Conservation (phyloP, 2,888 invertebrate genomes). For the Lordiphosa fenestrarum region DNA sequence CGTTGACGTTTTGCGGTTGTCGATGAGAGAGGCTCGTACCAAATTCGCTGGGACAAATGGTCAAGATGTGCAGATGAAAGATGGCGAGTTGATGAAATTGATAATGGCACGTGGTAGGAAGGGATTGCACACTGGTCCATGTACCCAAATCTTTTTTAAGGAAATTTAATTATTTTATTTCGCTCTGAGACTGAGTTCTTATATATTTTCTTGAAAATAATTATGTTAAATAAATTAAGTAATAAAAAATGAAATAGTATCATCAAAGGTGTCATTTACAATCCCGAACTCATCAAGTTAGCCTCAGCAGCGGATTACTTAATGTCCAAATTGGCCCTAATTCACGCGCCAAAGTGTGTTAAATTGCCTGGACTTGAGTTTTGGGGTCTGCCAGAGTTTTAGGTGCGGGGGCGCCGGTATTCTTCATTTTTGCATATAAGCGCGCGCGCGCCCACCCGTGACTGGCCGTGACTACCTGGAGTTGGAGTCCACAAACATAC, state of each 20-base stretch:
- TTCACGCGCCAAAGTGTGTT: constrained; percentile 79
- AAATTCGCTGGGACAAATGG: constrained; percentile 61
- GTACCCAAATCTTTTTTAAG: no score
- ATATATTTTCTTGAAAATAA: no score
- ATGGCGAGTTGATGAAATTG: constrained; percentile 9
- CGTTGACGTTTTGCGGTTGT: constrained; percentile 66
- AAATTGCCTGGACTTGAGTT: constrained; percentile 63
- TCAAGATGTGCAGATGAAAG: constrained; percentile 4
- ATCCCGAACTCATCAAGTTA: constrained; percentile 32
- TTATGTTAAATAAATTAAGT: no score
- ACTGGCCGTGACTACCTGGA: constrained; percentile 60
- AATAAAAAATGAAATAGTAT: no score
- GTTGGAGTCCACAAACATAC: constrained; percentile 39
- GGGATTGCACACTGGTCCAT: background rate
- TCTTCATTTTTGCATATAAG: constrained; percentile 49
- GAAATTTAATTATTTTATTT: no score
- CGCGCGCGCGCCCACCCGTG: constrained; percentile 67
- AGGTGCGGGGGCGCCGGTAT: constrained; percentile 45
- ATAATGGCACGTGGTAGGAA: constrained; percentile 10
- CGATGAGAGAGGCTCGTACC: constrained; percentile 35
- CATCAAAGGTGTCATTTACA: constrained; percentile 52
- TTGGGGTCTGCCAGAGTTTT: constrained; percentile 14
- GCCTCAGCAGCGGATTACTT: constrained; percentile 69
- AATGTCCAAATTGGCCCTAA: constrained; percentile 78
- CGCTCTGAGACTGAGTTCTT: no score